phyloP scores from a whole-genome alignment of 2,113 vertebrate genomes.

The Myotis lucifugus region DNA sequence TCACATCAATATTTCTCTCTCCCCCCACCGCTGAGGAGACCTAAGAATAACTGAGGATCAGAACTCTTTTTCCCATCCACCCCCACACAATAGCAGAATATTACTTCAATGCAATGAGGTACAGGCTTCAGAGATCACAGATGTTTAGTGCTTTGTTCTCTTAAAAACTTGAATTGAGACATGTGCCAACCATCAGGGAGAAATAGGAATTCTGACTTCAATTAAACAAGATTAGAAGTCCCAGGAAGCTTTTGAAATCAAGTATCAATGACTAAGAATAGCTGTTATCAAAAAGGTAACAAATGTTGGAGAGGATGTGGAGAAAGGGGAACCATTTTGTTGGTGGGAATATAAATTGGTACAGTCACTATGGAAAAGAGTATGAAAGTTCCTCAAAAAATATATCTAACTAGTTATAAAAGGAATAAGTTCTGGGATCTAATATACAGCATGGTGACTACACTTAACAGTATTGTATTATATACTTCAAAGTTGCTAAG shows the following conservation, averaged over 20 bases:
- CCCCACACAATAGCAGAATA: too few relatives aligned
- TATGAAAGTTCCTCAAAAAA: background rate
- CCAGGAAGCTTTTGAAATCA: background rate
- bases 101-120: too few relatives aligned
- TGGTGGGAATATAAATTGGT: background rate
- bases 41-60: too few relatives aligned
- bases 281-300: background rate
- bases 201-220: background rate
- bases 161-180: too few relatives aligned
- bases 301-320: background rate
- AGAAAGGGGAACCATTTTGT: background rate
- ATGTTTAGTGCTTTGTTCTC: too few relatives aligned
- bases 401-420: background rate
- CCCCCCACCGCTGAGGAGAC: too few relatives aligned
- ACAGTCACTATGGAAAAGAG: background rate
- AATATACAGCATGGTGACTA: background rate
- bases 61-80: too few relatives aligned
- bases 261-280: background rate
- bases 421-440: background rate
- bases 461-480: background rate
- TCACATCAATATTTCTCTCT: too few relatives aligned
- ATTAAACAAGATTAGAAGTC: background rate
- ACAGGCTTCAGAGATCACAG: too few relatives aligned
- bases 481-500: background rate
- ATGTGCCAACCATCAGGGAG: too few relatives aligned